A percentile compares a stretch with the other conserved stretches of the same genome.
These are phyloP conservation scores for Poecilia velifera DNA, from an alignment of 2,797 vertebrate genomes.

Conservation along the genomic window DNA sequence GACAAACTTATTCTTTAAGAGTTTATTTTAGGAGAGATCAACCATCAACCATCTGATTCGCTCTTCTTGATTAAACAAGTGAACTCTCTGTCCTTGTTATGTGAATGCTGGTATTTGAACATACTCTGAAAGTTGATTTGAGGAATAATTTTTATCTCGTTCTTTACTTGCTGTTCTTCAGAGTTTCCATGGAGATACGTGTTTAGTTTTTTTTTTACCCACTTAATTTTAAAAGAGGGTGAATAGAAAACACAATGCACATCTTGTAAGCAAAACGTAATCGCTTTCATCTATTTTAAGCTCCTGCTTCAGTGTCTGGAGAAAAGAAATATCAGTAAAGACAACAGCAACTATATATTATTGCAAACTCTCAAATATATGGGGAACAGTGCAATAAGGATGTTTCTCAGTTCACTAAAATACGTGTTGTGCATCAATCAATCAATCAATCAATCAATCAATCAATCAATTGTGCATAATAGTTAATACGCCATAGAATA, in stretches of 20 bases:
- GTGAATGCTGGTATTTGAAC: neutral
- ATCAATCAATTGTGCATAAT: neutral
- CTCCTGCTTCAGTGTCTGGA: neutral
- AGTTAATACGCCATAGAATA: neutral
- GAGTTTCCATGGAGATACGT: conserved; percentile 49
- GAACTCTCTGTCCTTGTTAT: neutral
- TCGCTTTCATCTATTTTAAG: conserved; percentile 9
- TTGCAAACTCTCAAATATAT: neutral
- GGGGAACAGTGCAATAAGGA: neutral
- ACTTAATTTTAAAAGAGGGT: conserved; percentile 11
- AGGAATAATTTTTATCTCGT: neutral
- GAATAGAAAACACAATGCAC: conserved; percentile 3
- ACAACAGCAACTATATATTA: neutral
- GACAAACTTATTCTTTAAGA: neutral
- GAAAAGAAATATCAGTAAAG: neutral
- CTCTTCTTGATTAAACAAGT: neutral
- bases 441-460: neutral
- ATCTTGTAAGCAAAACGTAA: neutral
- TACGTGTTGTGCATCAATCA: neutral
- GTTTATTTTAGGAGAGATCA: neutral
- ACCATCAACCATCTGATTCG: neutral
- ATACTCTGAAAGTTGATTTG: too few species aligned
- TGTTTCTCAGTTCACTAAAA: neutral
- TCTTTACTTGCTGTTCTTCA: conserved; percentile 6
- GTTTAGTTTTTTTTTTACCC: neutral